Percentiles rank a stretch among this genome's conserved stretches.
phyloP scores from a whole-genome alignment of 2,888 invertebrate species.

The Theretra japonica region DNA sequence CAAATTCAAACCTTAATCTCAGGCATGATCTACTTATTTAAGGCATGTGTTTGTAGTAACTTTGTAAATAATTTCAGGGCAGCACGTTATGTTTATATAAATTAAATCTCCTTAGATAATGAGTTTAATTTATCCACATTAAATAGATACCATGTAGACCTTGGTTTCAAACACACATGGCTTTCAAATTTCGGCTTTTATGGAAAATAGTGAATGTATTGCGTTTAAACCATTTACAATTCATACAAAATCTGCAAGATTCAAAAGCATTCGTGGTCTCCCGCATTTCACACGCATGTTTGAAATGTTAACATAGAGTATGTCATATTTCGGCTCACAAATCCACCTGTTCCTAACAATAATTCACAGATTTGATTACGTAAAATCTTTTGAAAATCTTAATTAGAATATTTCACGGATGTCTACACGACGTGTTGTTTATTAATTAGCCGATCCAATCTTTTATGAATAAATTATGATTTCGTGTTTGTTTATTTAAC shows the following conservation, averaged over 20 bases:
- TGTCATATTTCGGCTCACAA: no score
- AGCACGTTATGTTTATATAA: background rate
- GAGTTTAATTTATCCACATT: background rate
- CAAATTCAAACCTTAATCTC: background rate
- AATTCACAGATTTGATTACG: background rate
- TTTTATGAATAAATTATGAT: background rate
- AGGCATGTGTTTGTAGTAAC: background rate
- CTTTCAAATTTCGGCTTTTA: background rate
- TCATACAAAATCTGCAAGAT: background rate
- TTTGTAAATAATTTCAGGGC: background rate
- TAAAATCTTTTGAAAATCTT: constrained; percentile 4
- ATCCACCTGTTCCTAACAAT: background rate
- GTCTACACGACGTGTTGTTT: background rate
- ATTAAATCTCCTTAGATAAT: background rate
- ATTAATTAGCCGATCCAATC: background rate
- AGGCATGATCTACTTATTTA: background rate
- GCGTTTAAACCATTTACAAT: background rate
- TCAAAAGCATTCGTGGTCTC: background rate
- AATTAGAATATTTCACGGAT: background rate
- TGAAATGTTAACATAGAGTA: no score
- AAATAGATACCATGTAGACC: no score
- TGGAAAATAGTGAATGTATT: background rate
- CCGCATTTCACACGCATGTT: background rate
- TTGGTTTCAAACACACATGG: background rate
- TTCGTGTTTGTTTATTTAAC: background rate